These are phyloP conservation scores for Saccostrea cuccullata DNA, from an alignment of 1,140 invertebrate species.

Conservation along the genomic window DNA sequence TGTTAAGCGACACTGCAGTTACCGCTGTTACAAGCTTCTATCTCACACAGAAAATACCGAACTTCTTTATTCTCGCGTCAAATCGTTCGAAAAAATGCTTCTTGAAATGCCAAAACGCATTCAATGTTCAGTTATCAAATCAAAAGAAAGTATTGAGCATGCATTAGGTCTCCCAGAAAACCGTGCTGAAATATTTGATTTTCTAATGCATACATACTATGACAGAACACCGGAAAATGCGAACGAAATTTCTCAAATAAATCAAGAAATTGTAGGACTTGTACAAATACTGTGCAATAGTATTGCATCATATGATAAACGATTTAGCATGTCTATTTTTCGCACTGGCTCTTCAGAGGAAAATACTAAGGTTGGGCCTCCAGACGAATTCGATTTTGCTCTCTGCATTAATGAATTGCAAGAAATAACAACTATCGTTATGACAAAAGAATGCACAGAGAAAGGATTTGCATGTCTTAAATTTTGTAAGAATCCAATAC, in stretches of 20 bases:
- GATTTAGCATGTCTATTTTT: conserved; percentile 41
- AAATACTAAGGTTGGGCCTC: conserved; percentile 45
- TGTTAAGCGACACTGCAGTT: conserved; percentile 36
- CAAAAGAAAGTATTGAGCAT: not conserved
- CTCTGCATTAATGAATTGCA: conserved; percentile 34
- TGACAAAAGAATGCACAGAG: not conserved
- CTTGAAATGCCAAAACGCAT: conserved; percentile 41
- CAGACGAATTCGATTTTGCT: conserved; percentile 53
- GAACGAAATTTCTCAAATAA: not conserved
- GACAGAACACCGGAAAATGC: not conserved
- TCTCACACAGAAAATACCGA: not conserved
- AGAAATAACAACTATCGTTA: not conserved
- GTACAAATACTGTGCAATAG: conserved; percentile 2
- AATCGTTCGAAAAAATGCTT: conserved; percentile 12
- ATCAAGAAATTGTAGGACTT: not conserved
- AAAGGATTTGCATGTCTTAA: conserved; percentile 41
- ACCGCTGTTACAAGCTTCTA: not conserved
- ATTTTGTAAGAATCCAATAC: not conserved
- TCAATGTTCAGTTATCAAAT: not conserved
- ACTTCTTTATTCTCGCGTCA: not conserved
- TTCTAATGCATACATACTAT: not conserved
- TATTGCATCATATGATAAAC: conserved; percentile 25
- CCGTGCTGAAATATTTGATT: not conserved
- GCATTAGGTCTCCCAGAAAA: not conserved
- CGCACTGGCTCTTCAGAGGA: conserved; percentile 46